Evolutionary conservation across 2,113 vertebrate genomes (phyloP).

Genomic region (Pachyramphus minor): DNA sequence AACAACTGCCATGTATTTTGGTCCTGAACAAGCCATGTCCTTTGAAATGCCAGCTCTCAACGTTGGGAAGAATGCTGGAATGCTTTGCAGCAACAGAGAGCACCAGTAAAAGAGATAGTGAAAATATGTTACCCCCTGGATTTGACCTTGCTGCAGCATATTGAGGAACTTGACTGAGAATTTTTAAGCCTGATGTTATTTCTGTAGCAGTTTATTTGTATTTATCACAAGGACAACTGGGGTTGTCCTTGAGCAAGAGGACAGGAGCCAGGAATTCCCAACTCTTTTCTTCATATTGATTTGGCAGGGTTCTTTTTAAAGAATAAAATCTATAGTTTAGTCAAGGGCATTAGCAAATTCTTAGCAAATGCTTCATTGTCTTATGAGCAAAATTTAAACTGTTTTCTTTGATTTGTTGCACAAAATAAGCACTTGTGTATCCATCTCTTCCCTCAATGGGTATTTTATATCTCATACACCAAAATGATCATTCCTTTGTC

Average conservation of each 20-base stretch:
- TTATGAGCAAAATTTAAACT: background rate
- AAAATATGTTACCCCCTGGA: background rate
- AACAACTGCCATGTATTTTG: conserved; percentile 22
- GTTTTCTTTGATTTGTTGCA: background rate
- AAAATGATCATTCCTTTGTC: background rate
- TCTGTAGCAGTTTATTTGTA: background rate
- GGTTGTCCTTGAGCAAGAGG: background rate
- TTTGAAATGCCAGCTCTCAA: background rate
- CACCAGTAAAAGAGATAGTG: background rate
- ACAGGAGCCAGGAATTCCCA: background rate
- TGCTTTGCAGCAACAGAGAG: background rate
- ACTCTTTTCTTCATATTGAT: background rate
- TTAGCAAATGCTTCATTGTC: background rate
- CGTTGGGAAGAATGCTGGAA: background rate
- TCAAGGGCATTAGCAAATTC: background rate
- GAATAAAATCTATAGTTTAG: background rate
- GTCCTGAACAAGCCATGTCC: background rate
- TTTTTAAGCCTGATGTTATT: conserved; percentile 5
- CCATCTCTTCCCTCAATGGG: background rate
- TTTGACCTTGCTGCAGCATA: background rate
- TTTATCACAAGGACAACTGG: background rate
- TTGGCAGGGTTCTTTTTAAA: background rate
- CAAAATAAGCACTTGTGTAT: background rate
- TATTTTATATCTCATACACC: background rate
- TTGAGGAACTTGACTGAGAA: background rate